Conservation (phyloP, 2,888 invertebrate species). For the Tetanocera ferruginea region DNA sequence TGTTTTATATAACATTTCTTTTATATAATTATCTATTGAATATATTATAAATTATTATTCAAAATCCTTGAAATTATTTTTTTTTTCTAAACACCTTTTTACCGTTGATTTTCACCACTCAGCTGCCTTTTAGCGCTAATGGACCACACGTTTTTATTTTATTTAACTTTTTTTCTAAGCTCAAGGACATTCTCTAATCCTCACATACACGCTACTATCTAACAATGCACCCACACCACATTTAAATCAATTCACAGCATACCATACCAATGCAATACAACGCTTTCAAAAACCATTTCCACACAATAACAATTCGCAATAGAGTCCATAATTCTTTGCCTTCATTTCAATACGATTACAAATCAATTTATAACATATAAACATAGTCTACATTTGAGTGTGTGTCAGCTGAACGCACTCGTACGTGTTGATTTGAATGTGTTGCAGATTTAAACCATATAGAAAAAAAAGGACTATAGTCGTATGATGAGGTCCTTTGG, state of each 20-base stretch:
- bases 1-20: too few relatives aligned
- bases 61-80: neutral
- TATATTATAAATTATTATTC: too few relatives aligned
- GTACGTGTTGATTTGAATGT: constrained; percentile 45
- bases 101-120: neutral
- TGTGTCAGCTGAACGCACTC: neutral
- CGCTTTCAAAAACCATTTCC: neutral
- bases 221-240: too few relatives aligned
- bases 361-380: neutral
- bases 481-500: neutral
- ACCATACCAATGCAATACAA: neutral
- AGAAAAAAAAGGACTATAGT: neutral
- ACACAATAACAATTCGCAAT: neutral
- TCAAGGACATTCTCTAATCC: too few relatives aligned
- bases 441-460: constrained; percentile 34
- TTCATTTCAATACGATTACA: neutral
- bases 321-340: neutral
- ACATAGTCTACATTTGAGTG: neutral
- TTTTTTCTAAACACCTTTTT: neutral
- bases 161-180: neutral
- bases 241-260: neutral
- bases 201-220: too few relatives aligned
- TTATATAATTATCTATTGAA: too few relatives aligned
- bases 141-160: neutral
- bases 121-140: neutral